phyloP scores from a whole-genome alignment of 2,888 invertebrate genomes.

The Drosophila antonietae region DNA sequence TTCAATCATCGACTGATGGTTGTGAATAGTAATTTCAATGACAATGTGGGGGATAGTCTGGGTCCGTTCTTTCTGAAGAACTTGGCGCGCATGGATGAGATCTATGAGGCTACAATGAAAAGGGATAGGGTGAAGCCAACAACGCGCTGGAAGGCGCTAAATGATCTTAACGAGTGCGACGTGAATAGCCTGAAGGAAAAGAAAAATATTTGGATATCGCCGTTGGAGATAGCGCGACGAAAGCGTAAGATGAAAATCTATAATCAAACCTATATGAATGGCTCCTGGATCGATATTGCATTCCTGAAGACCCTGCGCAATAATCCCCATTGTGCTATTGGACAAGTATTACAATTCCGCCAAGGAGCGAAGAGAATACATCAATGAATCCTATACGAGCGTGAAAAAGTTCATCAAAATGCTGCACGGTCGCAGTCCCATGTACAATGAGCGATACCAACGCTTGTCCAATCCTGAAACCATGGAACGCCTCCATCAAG shows the following conservation, averaged over 20 bases:
- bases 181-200: slow-evolving; percentile 42
- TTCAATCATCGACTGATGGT: slow-evolving; percentile 48
- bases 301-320: slow-evolving; percentile 50
- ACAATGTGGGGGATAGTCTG: slow-evolving; percentile 37
- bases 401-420: slow-evolving; percentile 56
- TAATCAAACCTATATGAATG: slow-evolving; percentile 55
- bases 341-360: slow-evolving; percentile 23
- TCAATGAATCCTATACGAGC: slow-evolving; percentile 25
- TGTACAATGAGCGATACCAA: slow-evolving; percentile 54
- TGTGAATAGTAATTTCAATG: slow-evolving; percentile 53
- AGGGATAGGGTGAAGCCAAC: background rate
- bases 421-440: slow-evolving; percentile 67
- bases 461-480: slow-evolving; percentile 14
- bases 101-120: slow-evolving; percentile 21
- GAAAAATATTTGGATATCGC: slow-evolving; percentile 34
- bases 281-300: slow-evolving; percentile 49
- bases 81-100: slow-evolving; percentile 5
- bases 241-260: slow-evolving; percentile 60
- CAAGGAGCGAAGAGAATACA: background rate
- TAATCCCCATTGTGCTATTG: slow-evolving; percentile 41
- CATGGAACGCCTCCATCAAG: slow-evolving; percentile 34
- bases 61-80: slow-evolving; percentile 47
- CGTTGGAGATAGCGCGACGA: slow-evolving; percentile 50
- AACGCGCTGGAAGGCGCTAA: slow-evolving; percentile 31
- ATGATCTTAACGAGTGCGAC: slow-evolving; percentile 41